A percentile compares a stretch with the other conserved stretches of the same genome.
Evolutionary conservation across 2,888 invertebrate genomes (phyloP).

Genomic region (Phortica okadai): DNA sequence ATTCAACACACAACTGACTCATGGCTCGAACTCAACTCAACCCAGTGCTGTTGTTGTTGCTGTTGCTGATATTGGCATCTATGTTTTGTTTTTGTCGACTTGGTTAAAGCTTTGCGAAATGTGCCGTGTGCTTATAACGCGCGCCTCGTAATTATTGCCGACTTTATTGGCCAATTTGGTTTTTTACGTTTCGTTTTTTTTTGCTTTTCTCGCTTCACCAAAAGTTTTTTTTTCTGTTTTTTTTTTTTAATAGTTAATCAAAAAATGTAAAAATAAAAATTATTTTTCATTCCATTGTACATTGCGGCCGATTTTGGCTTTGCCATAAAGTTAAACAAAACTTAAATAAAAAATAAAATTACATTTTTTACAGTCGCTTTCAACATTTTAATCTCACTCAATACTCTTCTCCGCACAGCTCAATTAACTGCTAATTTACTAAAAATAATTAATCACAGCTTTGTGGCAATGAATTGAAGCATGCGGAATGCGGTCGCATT

Average conservation of each 20-base stretch:
- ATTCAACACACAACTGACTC: too few relatives aligned
- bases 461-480: neutral
- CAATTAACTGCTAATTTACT: neutral
- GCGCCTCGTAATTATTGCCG: constrained; percentile 11
- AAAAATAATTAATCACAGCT: neutral
- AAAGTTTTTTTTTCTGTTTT: neutral
- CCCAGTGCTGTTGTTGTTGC: neutral
- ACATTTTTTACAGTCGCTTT: too few relatives aligned
- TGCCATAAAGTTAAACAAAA: neutral
- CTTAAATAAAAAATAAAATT: too few relatives aligned
- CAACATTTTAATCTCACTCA: too few relatives aligned
- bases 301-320: neutral
- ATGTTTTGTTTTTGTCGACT: neutral
- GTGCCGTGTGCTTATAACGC: constrained; percentile 6
- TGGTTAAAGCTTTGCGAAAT: constrained; percentile 10
- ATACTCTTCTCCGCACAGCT: too few relatives aligned
- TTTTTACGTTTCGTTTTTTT: neutral
- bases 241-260: neutral
- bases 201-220: neutral
- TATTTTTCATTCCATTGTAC: neutral
- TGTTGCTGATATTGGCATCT: neutral
- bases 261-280: neutral
- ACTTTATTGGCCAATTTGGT: constrained; percentile 1
- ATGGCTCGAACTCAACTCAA: neutral
- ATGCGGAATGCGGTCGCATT: constrained; percentile 4